phyloP scores from a whole-genome alignment of 2,888 invertebrate species.

The Odontothrips loti region DNA sequence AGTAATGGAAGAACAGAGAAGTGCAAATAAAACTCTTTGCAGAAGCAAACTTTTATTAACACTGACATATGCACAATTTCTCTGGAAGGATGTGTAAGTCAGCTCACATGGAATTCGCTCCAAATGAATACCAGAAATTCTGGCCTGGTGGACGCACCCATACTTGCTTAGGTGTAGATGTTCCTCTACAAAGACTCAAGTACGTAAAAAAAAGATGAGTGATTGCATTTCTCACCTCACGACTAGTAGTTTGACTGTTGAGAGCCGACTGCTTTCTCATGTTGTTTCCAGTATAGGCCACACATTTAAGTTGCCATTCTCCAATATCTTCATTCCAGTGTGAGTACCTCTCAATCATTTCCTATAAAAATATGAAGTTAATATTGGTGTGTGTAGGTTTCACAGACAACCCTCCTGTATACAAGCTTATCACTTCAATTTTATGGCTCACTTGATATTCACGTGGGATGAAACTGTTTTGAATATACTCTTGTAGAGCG shows the following conservation, averaged over 20 bases:
- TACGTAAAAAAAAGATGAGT: background rate
- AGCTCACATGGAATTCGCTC: background rate
- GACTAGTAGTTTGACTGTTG: constrained; percentile 39
- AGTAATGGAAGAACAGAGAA: too few species aligned
- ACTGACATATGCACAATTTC: too few species aligned
- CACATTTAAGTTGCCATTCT: constrained; percentile 96
- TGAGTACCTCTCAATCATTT: constrained; percentile 83
- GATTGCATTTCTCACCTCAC: constrained; percentile 34
- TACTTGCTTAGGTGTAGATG: background rate
- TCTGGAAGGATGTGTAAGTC: too few species aligned
- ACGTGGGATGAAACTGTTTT: constrained; percentile 89
- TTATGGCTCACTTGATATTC: constrained; percentile 71
- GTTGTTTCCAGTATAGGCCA: constrained; percentile 98
- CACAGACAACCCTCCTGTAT: too few species aligned
- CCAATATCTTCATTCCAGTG: constrained; percentile 98
- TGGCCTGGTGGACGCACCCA: constrained; percentile 7
- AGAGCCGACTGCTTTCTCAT: constrained; percentile 68
- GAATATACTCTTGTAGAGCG: constrained; percentile 82
- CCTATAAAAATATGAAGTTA: constrained; percentile 49
- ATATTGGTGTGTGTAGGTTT: background rate
- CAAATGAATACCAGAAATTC: constrained; percentile 36
- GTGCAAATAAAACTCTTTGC: too few species aligned
- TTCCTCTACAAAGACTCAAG: background rate
- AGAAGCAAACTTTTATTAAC: too few species aligned
- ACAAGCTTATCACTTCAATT: background rate